Percentiles rank a stretch among this genome's conserved stretches.
phyloP scores from a whole-genome alignment of 2,888 invertebrate genomes.

The Venusia cambrica region DNA sequence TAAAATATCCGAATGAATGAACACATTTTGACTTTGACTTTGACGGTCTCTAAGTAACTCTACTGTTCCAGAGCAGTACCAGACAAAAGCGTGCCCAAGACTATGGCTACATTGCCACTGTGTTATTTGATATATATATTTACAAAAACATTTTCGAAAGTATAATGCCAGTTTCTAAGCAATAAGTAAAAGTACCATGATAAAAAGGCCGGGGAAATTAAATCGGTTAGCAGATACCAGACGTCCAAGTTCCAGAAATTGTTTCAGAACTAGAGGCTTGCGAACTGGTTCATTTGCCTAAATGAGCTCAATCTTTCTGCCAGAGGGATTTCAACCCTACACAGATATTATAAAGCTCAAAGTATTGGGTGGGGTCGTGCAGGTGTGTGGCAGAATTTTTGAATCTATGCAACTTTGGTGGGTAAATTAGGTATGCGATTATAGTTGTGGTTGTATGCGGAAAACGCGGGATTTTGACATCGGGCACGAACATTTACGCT shows the following conservation, averaged over 20 bases:
- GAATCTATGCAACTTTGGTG: conserved; percentile 10
- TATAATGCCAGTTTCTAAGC: no score
- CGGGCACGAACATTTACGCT: neutral
- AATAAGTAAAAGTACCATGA: no score
- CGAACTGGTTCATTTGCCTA: conserved; percentile 42
- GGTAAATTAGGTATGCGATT: conserved; percentile 12
- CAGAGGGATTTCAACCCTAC: conserved; percentile 11
- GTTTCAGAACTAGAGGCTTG: conserved; percentile 17
- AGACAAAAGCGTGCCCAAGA: no score
- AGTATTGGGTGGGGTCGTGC: neutral
- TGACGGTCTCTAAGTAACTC: no score
- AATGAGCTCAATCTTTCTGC: conserved; percentile 37
- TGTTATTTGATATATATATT: no score
- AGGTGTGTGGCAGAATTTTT: conserved; percentile 8
- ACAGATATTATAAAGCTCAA: neutral
- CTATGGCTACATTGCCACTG: no score
- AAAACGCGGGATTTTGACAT: conserved; percentile 2
- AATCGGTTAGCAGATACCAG: conserved; percentile 17
- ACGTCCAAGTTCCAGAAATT: conserved; percentile 21
- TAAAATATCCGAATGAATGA: no score
- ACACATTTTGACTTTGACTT: no score
- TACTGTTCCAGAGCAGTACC: no score
- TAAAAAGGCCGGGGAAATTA: conserved; percentile 19
- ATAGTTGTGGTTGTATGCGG: conserved; percentile 9
- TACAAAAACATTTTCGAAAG: no score